Conservation (phyloP, 2,797 vertebrate genomes). For the Tragelaphus oryx region DNA sequence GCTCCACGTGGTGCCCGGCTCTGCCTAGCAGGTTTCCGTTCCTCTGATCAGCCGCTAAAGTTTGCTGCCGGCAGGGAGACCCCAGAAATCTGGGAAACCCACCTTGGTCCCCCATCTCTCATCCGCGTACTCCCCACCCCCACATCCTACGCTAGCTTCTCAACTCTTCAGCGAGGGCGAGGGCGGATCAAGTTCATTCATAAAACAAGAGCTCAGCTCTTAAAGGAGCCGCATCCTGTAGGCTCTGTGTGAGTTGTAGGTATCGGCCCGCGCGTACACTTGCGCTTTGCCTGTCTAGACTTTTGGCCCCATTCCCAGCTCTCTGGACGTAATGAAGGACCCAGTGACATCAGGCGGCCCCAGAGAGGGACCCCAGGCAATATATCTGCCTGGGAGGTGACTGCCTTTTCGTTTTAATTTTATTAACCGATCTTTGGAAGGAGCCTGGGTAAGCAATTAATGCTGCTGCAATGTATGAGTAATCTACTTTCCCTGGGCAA, state of each 20-base stretch:
- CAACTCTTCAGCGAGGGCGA: background rate
- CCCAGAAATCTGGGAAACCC: background rate
- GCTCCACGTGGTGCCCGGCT: background rate
- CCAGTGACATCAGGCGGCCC: background rate
- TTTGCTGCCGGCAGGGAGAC: background rate
- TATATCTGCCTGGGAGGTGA: constrained; percentile 8
- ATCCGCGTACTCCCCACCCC: background rate
- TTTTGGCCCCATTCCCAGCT: background rate
- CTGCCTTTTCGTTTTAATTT: constrained; percentile 51
- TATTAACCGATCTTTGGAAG: constrained; percentile 55
- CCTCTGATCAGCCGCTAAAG: background rate
- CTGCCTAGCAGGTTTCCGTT: background rate
- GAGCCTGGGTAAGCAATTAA: constrained; percentile 43
- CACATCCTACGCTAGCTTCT: background rate
- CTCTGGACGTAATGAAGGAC: background rate
- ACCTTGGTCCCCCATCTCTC: background rate
- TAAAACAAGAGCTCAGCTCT: constrained; percentile 62
- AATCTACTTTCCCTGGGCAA: constrained; percentile 60
- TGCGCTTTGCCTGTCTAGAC: background rate
- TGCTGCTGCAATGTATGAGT: constrained; percentile 44
- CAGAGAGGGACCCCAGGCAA: background rate
- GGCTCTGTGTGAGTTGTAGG: background rate
- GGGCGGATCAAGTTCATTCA: constrained; percentile 71
- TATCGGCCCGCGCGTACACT: background rate
- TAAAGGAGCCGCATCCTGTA: constrained; percentile 51